Percentiles rank a stretch among this genome's conserved stretches.
Evolutionary conservation across 2,797 vertebrate species (phyloP).

Genomic region (Percopsis omiscomaycus): DNA sequence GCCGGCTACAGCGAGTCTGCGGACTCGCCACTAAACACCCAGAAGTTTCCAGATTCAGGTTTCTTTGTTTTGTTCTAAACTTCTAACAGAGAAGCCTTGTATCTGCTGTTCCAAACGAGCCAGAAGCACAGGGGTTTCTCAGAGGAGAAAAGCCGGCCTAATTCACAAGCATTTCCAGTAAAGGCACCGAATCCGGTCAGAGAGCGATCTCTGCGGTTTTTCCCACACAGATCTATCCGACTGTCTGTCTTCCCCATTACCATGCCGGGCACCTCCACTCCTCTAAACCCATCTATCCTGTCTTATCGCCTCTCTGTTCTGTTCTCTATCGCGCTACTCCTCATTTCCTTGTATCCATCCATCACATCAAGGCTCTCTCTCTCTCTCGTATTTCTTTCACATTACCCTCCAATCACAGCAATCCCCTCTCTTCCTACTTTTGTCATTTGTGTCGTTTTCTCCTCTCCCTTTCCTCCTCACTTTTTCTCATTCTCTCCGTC

Average conservation of each 20-base stretch:
- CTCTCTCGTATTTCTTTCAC: neutral
- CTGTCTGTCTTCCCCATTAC: slow-evolving; percentile 49
- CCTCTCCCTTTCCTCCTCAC: neutral
- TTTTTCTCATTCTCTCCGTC: neutral
- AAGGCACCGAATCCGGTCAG: slow-evolving; percentile 57
- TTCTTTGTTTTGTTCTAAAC: too few relatives aligned
- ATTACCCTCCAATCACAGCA: neutral
- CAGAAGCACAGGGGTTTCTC: neutral
- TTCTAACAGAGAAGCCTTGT: too few relatives aligned
- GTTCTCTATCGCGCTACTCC: slow-evolving; percentile 10
- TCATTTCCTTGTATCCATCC: slow-evolving; percentile 29
- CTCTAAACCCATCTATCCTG: slow-evolving; percentile 42
- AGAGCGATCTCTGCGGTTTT: slow-evolving; percentile 63
- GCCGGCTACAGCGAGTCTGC: too few relatives aligned
- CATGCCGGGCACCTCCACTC: slow-evolving; percentile 35
- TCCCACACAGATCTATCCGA: slow-evolving; percentile 47
- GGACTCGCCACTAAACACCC: too few relatives aligned
- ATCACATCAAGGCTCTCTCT: slow-evolving; percentile 5
- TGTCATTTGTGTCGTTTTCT: neutral
- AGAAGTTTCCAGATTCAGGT: too few relatives aligned
- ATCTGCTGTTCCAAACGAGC: too few relatives aligned
- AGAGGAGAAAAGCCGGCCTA: slow-evolving; percentile 13
- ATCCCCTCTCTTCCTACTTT: too few relatives aligned
- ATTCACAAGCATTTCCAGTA: slow-evolving; percentile 63
- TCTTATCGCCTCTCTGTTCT: slow-evolving; percentile 23